phyloP scores from a whole-genome alignment of 1,140 invertebrate genomes.

The fruit fly (Drosophila melanogaster) region Release_6_plus_ISO1_MT NT_033777.3:7867001-7867500 shows the following conservation, averaged over 20 bases:
- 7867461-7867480: slow-evolving; percentile 60
- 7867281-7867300: slow-evolving; percentile 84
- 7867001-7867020: slow-evolving; percentile 29
- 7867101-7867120: slow-evolving; percentile 53
- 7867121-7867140: slow-evolving; percentile 71
- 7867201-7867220: slow-evolving; percentile 62
- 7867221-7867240: slow-evolving; percentile 48
- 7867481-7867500: slow-evolving; percentile 50
- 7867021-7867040: slow-evolving; percentile 68
- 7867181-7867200: slow-evolving; percentile 83
- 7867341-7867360: slow-evolving; percentile 64
- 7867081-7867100: slow-evolving; percentile 12
- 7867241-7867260: slow-evolving; percentile 34
- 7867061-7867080: slow-evolving; percentile 23
- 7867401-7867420: slow-evolving; percentile 23
- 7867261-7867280: slow-evolving; percentile 70
- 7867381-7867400: slow-evolving; percentile 48
- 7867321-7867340: slow-evolving; percentile 62
- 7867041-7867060: background rate
- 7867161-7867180: slow-evolving; percentile 74
- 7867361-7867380: slow-evolving; percentile 45
- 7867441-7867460: slow-evolving; percentile 47
- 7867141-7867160: slow-evolving; percentile 58
- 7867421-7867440: slow-evolving; percentile 47
- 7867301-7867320: slow-evolving; percentile 67